A percentile compares a stretch with the other conserved stretches of the same genome.
Conservation (phyloP, 2,888 invertebrate species). For the Tachina fera region DNA sequence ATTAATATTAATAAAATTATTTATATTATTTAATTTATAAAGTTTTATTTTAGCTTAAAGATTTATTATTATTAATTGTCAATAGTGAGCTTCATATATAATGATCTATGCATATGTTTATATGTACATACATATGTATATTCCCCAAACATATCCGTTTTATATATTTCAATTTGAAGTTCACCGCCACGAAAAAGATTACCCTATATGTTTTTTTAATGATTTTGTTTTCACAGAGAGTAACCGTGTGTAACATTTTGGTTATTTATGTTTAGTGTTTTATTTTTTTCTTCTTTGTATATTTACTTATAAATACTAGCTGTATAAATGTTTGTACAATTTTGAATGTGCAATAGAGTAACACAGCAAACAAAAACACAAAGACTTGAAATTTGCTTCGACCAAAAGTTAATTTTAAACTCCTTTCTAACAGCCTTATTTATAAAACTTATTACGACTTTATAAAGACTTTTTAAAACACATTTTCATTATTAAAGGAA, state of each 20-base stretch:
- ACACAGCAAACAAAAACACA: background rate
- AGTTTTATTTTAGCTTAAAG: too few relatives aligned
- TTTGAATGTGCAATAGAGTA: constrained; percentile 9
- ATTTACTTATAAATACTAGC: background rate
- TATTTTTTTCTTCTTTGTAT: constrained; percentile 19
- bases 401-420: too few relatives aligned
- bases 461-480: too few relatives aligned
- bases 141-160: background rate
- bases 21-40: too few relatives aligned
- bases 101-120: background rate
- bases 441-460: too few relatives aligned
- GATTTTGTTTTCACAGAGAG: constrained; percentile 54
- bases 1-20: too few relatives aligned
- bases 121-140: background rate
- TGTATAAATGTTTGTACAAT: background rate
- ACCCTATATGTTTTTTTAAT: constrained; percentile 8
- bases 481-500: too few relatives aligned
- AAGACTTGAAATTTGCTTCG: too few relatives aligned
- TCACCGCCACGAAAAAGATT: background rate
- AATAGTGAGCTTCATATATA: background rate
- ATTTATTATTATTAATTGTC: too few relatives aligned
- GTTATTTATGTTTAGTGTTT: constrained; percentile 54
- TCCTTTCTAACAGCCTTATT: too few relatives aligned
- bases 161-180: background rate
- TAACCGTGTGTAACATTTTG: constrained; percentile 65